Evolutionary conservation across 1,140 invertebrate species (phyloP), one percentile per base, ranked within the genome.

Genomic region (Orchesella cincta): DNA sequence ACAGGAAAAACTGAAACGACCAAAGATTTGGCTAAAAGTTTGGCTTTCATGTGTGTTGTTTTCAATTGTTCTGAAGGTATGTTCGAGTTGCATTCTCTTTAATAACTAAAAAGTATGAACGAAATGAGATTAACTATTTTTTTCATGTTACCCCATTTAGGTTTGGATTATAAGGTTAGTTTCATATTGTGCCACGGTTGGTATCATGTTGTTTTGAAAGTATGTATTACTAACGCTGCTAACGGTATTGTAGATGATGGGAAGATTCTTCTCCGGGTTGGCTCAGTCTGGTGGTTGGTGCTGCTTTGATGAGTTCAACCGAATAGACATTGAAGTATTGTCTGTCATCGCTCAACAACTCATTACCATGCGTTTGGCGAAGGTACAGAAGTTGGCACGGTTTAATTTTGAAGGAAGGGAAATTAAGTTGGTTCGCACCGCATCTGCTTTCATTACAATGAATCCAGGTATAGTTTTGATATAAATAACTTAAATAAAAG

Each of bases 1-100:
- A 87, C 86, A 2, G 96, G 96, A 0, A 98, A 98, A 88, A 97
- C 95, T 0, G 96, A 97, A 88, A 96, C 95, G 0, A 95, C 93
- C 0, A 96, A 96, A 86, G 94, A 96, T 88, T 88, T 96, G 76
- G 93, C 93, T 1, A 96, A 95, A 86, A 90, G 93, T 0, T 83
- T 95, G 54, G 94, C 94, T 1, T 92, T 94, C 78, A 93, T 94
- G 83, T 95, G 94, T 84, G 93, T 96, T 0, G 94, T 96, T 0
- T 96, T 96, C 83, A 95, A 95, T 84, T 96, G 94, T 83, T 95
- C 93, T 0, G 94, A 95, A 85, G 93, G 86, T 75, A 81, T 87
- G n/a, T n/a, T n/a, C n/a, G n/a, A n/a, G n/a, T n/a, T n/a, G n/a
- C n/a, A n/a, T 2, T n/a, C n/a, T n/a, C n/a, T n/a, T n/a, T n/a